These are phyloP conservation scores for Trichogramma dendrolimi DNA, from an alignment of 2,888 invertebrate genomes.

Conservation along the genomic window DNA sequence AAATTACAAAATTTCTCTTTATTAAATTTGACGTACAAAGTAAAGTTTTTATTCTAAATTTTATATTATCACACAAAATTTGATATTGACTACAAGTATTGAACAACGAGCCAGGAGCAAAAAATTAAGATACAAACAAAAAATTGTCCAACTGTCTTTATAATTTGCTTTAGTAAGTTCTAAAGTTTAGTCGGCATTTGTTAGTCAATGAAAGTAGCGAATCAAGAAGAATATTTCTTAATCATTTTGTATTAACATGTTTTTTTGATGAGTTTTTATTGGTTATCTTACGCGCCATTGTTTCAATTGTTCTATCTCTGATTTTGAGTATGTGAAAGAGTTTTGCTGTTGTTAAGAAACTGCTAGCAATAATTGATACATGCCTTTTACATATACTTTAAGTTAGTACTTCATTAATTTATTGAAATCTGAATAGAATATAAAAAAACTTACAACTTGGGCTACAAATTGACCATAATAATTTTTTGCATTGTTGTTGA, in stretches of 20 bases:
- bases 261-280: slow-evolving; percentile 23
- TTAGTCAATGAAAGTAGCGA: slow-evolving; percentile 26
- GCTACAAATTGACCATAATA: slow-evolving; percentile 31
- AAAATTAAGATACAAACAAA: slow-evolving; percentile 20
- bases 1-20: slow-evolving; percentile 23
- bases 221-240: slow-evolving; percentile 21
- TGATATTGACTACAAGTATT: slow-evolving; percentile 20
- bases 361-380: slow-evolving; percentile 27
- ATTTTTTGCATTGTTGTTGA: slow-evolving; percentile 43
- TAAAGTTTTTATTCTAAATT: slow-evolving; percentile 25
- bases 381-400: slow-evolving; percentile 17
- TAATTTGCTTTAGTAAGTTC: slow-evolving; percentile 4
- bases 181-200: slow-evolving; percentile 27
- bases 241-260: slow-evolving; percentile 23
- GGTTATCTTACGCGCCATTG: slow-evolving; percentile 12
- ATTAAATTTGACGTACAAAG: slow-evolving; percentile 24
- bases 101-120: slow-evolving; percentile 21
- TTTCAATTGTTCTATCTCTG: slow-evolving; percentile 37
- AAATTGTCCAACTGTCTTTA: slow-evolving; percentile 17
- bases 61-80: slow-evolving; percentile 20
- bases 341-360: slow-evolving; percentile 29
- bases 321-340: slow-evolving; percentile 31
- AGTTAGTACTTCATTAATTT: slow-evolving; percentile 20
- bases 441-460: slow-evolving; percentile 28
- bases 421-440: slow-evolving; percentile 22